phyloP scores from a whole-genome alignment of 2,113 vertebrate species.

The Cheirogaleus medius region DNA sequence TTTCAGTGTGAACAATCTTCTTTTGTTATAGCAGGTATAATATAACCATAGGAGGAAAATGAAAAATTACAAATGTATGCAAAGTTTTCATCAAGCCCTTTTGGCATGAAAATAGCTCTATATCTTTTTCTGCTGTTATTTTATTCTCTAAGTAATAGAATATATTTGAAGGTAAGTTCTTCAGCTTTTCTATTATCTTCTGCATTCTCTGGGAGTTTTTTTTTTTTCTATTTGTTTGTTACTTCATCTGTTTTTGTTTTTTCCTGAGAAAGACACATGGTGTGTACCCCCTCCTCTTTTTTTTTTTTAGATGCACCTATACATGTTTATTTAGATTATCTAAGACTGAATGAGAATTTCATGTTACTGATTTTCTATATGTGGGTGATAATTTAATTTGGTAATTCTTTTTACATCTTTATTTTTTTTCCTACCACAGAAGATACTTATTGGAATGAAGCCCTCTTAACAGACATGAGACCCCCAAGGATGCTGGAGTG shows the following conservation, averaged over 20 bases:
- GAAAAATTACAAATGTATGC: slow-evolving; percentile 58
- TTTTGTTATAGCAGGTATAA: slow-evolving; percentile 73
- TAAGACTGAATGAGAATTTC: neutral
- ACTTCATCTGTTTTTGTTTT: neutral
- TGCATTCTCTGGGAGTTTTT: neutral
- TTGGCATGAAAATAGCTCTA: slow-evolving; percentile 51
- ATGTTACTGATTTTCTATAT: neutral
- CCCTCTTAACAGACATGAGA: slow-evolving; percentile 67
- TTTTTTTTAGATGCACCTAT: neutral
- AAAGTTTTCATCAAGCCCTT: slow-evolving; percentile 57
- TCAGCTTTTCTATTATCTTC: neutral
- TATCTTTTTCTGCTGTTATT: neutral
- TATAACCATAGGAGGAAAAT: slow-evolving; percentile 56
- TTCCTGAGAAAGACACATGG: neutral
- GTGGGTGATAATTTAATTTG: slow-evolving; percentile 27
- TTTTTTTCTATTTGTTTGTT: neutral
- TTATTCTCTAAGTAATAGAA: slow-evolving; percentile 6
- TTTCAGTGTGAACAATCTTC: slow-evolving; percentile 66
- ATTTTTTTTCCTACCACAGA: slow-evolving; percentile 59
- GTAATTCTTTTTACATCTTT: slow-evolving; percentile 19
- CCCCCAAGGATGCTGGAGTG: slow-evolving; percentile 72
- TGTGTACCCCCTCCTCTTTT: neutral
- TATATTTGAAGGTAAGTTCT: neutral
- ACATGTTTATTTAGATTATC: neutral
- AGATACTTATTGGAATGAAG: slow-evolving; percentile 71